These are phyloP conservation scores for Amphilophus citrinellus DNA, from an alignment of 2,113 vertebrate species.

Conservation along the genomic window DNA sequence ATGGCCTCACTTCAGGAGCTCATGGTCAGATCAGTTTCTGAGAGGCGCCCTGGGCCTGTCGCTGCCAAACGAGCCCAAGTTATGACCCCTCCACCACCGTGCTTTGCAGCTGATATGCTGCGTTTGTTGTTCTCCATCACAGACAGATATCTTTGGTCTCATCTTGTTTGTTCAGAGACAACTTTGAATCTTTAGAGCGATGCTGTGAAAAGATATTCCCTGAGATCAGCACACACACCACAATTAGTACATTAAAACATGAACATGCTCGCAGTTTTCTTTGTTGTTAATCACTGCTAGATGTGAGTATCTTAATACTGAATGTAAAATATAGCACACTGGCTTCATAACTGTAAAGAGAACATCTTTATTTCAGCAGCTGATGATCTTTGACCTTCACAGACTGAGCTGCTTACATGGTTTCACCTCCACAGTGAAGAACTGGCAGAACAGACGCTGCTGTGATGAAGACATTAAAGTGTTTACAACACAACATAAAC, in stretches of 20 bases:
- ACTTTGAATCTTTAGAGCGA: neutral
- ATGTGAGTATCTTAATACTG: neutral
- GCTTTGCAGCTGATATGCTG: too few relatives aligned
- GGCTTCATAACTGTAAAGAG: neutral
- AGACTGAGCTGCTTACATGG: neutral
- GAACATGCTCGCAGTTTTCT: neutral
- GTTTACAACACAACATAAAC: conserved; percentile 14
- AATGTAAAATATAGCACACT: neutral
- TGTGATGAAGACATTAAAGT: conserved; percentile 18
- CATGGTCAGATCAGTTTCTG: too few relatives aligned
- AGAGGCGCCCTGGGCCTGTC: too few relatives aligned
- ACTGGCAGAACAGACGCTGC: neutral
- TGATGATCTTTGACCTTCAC: neutral
- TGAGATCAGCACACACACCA: neutral
- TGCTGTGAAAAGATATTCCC: too few relatives aligned
- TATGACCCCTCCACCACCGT: too few relatives aligned
- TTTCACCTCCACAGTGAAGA: neutral
- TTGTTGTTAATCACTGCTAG: neutral
- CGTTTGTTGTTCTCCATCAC: too few relatives aligned
- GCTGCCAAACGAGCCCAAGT: too few relatives aligned
- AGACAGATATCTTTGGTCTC: too few relatives aligned
- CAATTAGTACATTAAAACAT: neutral
- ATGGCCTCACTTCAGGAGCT: too few relatives aligned
- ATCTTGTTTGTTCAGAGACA: neutral
- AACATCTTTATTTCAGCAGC: neutral